Percentiles rank a stretch among this genome's conserved stretches.
These are phyloP conservation scores for Lutraria lutraria DNA, from an alignment of 2,888 invertebrate species.

Conservation along the genomic window DNA sequence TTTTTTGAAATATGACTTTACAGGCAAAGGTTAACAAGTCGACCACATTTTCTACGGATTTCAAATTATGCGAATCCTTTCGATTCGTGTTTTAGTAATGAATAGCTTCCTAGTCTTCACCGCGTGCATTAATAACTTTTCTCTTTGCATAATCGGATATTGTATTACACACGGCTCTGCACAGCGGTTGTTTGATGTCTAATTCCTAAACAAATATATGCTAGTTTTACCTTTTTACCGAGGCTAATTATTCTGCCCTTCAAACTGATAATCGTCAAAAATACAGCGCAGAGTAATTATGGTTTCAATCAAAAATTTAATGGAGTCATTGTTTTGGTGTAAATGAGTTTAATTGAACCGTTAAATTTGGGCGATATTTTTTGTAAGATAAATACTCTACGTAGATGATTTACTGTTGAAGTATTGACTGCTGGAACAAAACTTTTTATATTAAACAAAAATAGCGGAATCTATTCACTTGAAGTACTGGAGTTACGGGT, in stretches of 20 bases:
- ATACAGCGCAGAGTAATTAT: background rate
- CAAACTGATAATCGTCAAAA: background rate
- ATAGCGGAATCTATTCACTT: background rate
- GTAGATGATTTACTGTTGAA: background rate
- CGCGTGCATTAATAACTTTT: background rate
- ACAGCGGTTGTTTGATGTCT: conserved; percentile 20
- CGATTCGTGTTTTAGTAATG: background rate
- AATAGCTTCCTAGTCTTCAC: conserved; percentile 1
- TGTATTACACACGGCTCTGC: background rate
- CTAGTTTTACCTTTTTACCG: conserved; percentile 6
- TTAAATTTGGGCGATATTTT: conserved; percentile 9
- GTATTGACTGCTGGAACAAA: background rate
- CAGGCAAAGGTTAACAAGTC: conserved; percentile 10
- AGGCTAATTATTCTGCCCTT: background rate
- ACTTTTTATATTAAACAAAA: background rate
- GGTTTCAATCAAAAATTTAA: background rate
- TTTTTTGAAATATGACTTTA: conserved; percentile 30
- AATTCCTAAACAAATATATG: conserved; percentile 28
- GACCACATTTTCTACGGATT: background rate
- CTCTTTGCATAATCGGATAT: background rate
- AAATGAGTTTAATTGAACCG: conserved; percentile 15
- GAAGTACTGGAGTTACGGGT: background rate
- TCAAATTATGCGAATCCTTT: conserved; percentile 2
- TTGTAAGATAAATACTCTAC: background rate
- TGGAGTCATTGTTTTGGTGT: conserved; percentile 5